phyloP scores from a whole-genome alignment of 2,113 vertebrate genomes.

The Hyla sarda region DNA sequence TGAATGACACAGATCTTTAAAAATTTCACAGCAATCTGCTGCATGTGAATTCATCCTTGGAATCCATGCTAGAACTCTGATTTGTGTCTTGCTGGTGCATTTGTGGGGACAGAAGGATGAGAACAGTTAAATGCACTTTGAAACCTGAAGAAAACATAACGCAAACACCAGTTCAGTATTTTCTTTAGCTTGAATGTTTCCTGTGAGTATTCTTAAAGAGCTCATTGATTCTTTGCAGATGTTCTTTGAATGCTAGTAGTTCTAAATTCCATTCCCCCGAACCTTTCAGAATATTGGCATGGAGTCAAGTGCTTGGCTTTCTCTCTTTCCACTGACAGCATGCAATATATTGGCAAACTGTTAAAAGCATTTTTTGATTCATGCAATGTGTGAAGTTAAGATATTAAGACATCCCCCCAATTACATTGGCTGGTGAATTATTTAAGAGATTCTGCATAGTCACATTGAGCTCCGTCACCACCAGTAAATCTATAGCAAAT shows the following conservation, averaged over 20 bases:
- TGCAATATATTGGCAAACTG: constrained; percentile 46
- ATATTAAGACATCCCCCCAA: constrained; percentile 29
- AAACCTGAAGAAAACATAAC: constrained; percentile 35
- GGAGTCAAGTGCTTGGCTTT: constrained; percentile 52
- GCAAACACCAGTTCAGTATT: constrained; percentile 47
- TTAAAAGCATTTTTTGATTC: constrained; percentile 28
- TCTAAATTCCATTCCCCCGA: constrained; percentile 56
- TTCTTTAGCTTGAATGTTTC: constrained; percentile 43
- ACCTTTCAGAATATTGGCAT: constrained; percentile 54
- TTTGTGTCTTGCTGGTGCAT: background rate
- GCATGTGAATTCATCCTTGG: too few species aligned
- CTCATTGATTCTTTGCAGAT: constrained; percentile 59
- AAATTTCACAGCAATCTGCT: too few species aligned
- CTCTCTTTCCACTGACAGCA: constrained; percentile 44
- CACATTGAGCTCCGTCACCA: background rate
- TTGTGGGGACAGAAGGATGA: constrained; percentile 22
- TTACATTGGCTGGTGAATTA: constrained; percentile 29
- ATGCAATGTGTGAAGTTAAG: constrained; percentile 29
- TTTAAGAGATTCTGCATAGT: constrained; percentile 29
- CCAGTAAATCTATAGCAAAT: constrained; percentile 34
- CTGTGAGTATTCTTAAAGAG: constrained; percentile 55
- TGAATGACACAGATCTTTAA: too few species aligned
- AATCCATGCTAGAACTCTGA: background rate
- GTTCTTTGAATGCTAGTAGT: constrained; percentile 55
- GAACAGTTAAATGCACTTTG: background rate